These are phyloP conservation scores for Cremastinae sp. DNA, from an alignment of 2,888 invertebrate species.

Conservation along the genomic window DNA sequence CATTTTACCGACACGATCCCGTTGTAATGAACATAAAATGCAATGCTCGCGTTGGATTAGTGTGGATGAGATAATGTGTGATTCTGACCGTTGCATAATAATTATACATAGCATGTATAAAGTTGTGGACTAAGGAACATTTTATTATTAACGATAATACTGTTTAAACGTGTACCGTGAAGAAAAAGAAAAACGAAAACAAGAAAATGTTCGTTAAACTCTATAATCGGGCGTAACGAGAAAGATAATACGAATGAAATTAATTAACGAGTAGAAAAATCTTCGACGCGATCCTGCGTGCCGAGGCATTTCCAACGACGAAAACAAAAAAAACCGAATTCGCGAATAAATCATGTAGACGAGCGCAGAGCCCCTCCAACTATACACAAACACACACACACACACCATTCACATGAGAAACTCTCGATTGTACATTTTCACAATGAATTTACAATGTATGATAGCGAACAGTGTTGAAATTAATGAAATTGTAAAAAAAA, in stretches of 20 bases:
- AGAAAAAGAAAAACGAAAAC: slow-evolving; percentile 32
- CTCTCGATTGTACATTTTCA: slow-evolving; percentile 71
- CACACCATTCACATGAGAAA: slow-evolving; percentile 57
- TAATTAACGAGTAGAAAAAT: slow-evolving; percentile 64
- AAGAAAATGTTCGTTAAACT: slow-evolving; percentile 71
- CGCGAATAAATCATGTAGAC: slow-evolving; percentile 29
- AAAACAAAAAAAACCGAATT: slow-evolving; percentile 21
- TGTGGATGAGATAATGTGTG: slow-evolving; percentile 77
- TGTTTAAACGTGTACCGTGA: slow-evolving; percentile 74
- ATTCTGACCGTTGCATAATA: slow-evolving; percentile 79
- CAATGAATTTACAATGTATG: slow-evolving; percentile 72
- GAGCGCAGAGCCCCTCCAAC: slow-evolving; percentile 12
- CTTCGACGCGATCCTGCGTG: slow-evolving; percentile 42
- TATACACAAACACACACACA: slow-evolving; percentile 33
- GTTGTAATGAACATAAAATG: slow-evolving; percentile 66
- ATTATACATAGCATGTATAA: slow-evolving; percentile 80
- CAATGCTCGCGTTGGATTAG: slow-evolving; percentile 73
- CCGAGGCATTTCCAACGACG: slow-evolving; percentile 35
- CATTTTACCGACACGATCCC: slow-evolving; percentile 52
- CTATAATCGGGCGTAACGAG: slow-evolving; percentile 70
- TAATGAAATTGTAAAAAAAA: slow-evolving; percentile 68
- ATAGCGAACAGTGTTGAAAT: slow-evolving; percentile 69
- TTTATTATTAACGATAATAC: slow-evolving; percentile 78
- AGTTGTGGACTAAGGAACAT: slow-evolving; percentile 78
- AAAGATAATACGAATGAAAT: slow-evolving; percentile 13